Conservation (phyloP, 2,113 vertebrate species). For the Scophthalmus maximus region DNA sequence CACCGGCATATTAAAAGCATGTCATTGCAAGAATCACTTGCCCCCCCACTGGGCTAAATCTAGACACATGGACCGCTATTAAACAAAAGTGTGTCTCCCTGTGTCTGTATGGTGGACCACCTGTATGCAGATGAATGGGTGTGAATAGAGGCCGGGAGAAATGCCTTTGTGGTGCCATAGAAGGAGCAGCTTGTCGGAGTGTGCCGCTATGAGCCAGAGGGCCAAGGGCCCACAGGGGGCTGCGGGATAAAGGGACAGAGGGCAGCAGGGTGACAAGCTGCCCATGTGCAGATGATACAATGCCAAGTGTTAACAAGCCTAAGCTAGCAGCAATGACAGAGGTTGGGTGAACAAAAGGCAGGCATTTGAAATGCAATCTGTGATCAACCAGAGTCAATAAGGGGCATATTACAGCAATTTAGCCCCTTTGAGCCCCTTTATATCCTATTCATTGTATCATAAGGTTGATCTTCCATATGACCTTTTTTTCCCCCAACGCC, state of each 20-base stretch:
- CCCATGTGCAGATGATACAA: constrained; percentile 73
- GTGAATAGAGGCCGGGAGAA: constrained; percentile 42
- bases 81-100: constrained; percentile 64
- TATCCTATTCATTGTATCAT: constrained; percentile 29
- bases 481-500: constrained; percentile 29
- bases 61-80: constrained; percentile 47
- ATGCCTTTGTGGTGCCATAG: constrained; percentile 71
- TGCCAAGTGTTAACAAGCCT: constrained; percentile 76
- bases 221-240: constrained; percentile 48
- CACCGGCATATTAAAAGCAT: not conserved
- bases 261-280: constrained; percentile 77
- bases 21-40: not conserved
- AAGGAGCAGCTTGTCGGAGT: constrained; percentile 81
- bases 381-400: constrained; percentile 54
- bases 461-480: constrained; percentile 48
- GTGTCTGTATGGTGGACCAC: constrained; percentile 65
- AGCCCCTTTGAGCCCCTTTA: constrained; percentile 37
- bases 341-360: constrained; percentile 61
- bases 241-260: constrained; percentile 69
- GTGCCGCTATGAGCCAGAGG: constrained; percentile 74
- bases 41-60: constrained; percentile 7
- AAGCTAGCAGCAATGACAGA: constrained; percentile 65
- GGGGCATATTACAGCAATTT: constrained; percentile 51
- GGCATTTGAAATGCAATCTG: constrained; percentile 62
- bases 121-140: constrained; percentile 81